phyloP scores from a whole-genome alignment of 2,888 invertebrate species.

The Drosophila fungiperda region DNA sequence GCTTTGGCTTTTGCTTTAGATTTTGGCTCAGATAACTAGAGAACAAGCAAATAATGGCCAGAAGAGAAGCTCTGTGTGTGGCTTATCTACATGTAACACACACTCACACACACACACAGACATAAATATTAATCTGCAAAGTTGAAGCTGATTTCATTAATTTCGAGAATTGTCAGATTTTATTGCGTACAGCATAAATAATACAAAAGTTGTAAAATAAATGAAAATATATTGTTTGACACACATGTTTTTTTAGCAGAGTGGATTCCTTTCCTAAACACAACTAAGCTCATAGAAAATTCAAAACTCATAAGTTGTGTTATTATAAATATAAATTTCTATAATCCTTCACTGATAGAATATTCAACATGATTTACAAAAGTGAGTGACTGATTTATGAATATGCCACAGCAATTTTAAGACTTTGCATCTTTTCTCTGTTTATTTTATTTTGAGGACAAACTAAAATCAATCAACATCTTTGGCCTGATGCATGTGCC shows the following conservation, averaged over 20 bases:
- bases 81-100: slow-evolving; percentile 39
- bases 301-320: not conserved
- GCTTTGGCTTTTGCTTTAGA: slow-evolving; percentile 40
- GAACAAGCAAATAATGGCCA: slow-evolving; percentile 16
- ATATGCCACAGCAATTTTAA: slow-evolving; percentile 34
- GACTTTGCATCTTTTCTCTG: not conserved
- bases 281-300: not conserved
- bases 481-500: slow-evolving; percentile 30
- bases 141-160: slow-evolving; percentile 39
- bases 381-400: slow-evolving; percentile 12
- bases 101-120: not conserved
- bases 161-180: slow-evolving; percentile 21
- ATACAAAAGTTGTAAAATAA: not conserved
- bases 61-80: not conserved
- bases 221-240: not conserved
- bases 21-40: slow-evolving; percentile 42
- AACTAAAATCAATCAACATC: slow-evolving; percentile 68
- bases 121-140: slow-evolving; percentile 32
- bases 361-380: not conserved
- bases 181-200: not conserved
- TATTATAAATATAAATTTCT: not conserved
- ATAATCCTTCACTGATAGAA: not conserved
- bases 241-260: not conserved
- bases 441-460: slow-evolving; percentile 1
- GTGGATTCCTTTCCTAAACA: not conserved